Base-by-base conservation (phyloP, 2,888 invertebrate genomes). In the Anticlea derivata region DNA sequence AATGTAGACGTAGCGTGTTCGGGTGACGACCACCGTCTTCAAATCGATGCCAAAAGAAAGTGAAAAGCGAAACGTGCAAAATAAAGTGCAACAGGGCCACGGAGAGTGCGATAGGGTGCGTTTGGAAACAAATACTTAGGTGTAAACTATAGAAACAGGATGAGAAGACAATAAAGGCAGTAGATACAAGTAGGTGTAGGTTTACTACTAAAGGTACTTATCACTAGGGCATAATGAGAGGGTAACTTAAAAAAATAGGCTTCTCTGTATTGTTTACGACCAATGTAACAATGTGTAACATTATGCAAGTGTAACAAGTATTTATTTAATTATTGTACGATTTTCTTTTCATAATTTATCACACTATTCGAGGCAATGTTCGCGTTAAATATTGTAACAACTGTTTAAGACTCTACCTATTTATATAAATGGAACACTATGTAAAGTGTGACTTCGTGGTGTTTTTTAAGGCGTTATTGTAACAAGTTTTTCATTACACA, bases 261-360 rank as follows among this genome's bases (percentile, higher is more conserved):
- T 77, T 66, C 62, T 77, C 67, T 79, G 82, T 82, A 75, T 81
- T 71, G 61, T 78, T 80, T 76, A 84, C 74, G 78, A 82, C 77
- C 76, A 70, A 66, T 81, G 83, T 85, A 86, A 85, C 81, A 83
- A 80, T 77, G 84, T 86, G 85, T 86, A 86, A 83, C 73, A 83
- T 77, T 82, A 83, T 76, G 79, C 75, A 75, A 82, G 81, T 85
- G 83, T 87, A 86, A 86, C 83, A 86, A 84, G 75, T 82, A 82
- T 75, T 77, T 71, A 50, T 54, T 65, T 39, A 65, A 78, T 82
- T 84, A 86, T 88, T 89, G 88, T 89, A 87, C 87, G 83, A 80
- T 80, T 60, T 82, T 87, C 86, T 86, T 85, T 85, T 84, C 70
- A 73, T 75, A 73, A 74, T 74, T 76, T 80, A 80, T 86, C 84